Conservation (phyloP, 2,113 vertebrate genomes). For the Tenrec ecaudatus region DNA sequence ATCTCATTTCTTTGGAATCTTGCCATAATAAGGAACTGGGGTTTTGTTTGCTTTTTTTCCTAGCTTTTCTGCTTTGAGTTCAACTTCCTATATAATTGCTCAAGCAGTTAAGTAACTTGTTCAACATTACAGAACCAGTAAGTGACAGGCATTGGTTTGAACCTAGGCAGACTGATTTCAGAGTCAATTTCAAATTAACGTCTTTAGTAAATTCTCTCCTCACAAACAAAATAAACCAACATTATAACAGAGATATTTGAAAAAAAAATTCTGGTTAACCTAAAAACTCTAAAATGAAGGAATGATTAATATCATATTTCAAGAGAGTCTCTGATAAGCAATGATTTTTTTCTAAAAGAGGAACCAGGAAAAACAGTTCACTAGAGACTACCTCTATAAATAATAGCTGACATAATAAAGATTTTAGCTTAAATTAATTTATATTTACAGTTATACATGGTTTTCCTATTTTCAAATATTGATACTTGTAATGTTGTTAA, state of each 20-base stretch:
- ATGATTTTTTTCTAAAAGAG: not conserved
- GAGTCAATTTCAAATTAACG: not conserved
- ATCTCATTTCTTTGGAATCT: conserved; percentile 34
- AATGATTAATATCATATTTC: not conserved
- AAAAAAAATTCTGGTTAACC: not conserved
- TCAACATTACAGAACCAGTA: not conserved
- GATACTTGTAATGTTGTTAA: not conserved
- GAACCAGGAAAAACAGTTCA: not conserved
- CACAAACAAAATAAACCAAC: not conserved
- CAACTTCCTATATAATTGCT: not conserved
- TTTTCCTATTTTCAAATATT: not conserved
- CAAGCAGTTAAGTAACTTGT: not conserved
- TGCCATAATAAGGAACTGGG: conserved; percentile 5
- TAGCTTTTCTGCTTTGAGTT: conserved; percentile 1
- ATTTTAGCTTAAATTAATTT: not conserved
- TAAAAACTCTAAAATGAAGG: not conserved
- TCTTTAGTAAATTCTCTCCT: not conserved
- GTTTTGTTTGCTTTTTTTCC: conserved; percentile 17
- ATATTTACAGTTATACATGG: not conserved
- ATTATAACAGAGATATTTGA: not conserved
- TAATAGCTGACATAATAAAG: not conserved
- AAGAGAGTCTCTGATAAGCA: not conserved
- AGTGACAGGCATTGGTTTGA: not conserved
- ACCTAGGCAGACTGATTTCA: not conserved
- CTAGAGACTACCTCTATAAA: not conserved